phyloP scores from a whole-genome alignment of 2,888 invertebrate genomes.

The Steromphala cineraria region DNA sequence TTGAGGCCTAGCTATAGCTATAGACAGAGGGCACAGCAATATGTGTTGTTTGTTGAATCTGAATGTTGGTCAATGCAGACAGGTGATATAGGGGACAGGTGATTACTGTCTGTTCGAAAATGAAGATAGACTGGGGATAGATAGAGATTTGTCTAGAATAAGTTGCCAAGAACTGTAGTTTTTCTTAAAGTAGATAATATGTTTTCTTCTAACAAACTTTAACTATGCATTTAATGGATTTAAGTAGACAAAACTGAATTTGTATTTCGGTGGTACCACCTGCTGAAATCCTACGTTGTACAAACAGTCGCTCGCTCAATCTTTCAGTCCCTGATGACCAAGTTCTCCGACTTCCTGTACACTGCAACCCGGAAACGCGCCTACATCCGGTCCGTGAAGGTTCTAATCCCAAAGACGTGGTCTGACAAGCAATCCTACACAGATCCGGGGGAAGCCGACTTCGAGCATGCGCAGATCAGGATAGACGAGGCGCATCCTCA shows the following conservation, averaged over 20 bases:
- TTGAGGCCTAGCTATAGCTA: too few species aligned
- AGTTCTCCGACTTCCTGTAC: background rate
- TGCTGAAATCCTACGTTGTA: background rate
- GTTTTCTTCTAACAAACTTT: too few species aligned
- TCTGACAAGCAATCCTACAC: background rate
- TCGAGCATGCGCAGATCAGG: conserved; percentile 15
- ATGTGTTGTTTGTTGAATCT: too few species aligned
- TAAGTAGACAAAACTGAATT: too few species aligned
- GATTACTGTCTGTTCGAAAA: too few species aligned
- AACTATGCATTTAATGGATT: too few species aligned
- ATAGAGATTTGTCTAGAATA: background rate
- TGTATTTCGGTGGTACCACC: too few species aligned
- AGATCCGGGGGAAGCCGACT: background rate
- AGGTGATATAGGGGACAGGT: too few species aligned
- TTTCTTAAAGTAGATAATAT: too few species aligned
- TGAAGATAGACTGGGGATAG: background rate
- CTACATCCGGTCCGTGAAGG: conserved; percentile 1
- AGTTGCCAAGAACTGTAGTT: too few species aligned
- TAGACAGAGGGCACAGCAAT: too few species aligned
- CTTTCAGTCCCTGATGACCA: background rate
- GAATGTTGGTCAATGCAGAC: too few species aligned
- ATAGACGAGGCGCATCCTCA: background rate
- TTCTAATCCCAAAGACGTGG: conserved; percentile 21
- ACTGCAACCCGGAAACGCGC: conserved; percentile 9
- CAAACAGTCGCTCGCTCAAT: background rate